phyloP scores from a whole-genome alignment of 1,140 invertebrate genomes.

The Drosophila sturtevanti region DNA sequence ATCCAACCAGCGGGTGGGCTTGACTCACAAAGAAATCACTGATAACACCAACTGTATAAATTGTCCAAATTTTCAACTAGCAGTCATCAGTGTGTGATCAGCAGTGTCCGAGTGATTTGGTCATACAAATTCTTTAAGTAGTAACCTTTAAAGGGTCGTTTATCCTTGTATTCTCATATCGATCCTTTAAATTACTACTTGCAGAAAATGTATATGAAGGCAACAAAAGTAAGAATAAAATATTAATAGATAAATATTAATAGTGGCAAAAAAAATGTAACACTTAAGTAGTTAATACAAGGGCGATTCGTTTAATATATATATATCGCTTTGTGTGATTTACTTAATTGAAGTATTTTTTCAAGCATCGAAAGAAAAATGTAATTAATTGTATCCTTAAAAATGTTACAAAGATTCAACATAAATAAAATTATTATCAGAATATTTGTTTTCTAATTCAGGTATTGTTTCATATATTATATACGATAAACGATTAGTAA shows the following conservation, averaged over 20 bases:
- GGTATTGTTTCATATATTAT: not conserved
- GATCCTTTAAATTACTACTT: constrained; percentile 65
- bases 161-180: not conserved
- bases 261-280: constrained; percentile 29
- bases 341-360: constrained; percentile 59
- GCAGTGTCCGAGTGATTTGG: not conserved
- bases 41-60: constrained; percentile 49
- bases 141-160: constrained; percentile 68
- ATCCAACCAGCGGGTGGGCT: not conserved
- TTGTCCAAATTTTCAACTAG: not conserved
- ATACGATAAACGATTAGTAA: no score
- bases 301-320: constrained; percentile 25
- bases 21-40: not conserved
- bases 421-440: not conserved
- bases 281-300: constrained; percentile 74
- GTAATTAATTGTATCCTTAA: no score
- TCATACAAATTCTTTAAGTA: constrained; percentile 55
- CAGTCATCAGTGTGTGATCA: constrained; percentile 6
- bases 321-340: constrained; percentile 58
- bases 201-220: constrained; percentile 14
- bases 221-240: not conserved
- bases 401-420: no score
- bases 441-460: not conserved
- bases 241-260: not conserved
- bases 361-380: not conserved